Evolutionary conservation across 2,113 vertebrate genomes (phyloP).

Genomic region (Rissa tridactyla): DNA sequence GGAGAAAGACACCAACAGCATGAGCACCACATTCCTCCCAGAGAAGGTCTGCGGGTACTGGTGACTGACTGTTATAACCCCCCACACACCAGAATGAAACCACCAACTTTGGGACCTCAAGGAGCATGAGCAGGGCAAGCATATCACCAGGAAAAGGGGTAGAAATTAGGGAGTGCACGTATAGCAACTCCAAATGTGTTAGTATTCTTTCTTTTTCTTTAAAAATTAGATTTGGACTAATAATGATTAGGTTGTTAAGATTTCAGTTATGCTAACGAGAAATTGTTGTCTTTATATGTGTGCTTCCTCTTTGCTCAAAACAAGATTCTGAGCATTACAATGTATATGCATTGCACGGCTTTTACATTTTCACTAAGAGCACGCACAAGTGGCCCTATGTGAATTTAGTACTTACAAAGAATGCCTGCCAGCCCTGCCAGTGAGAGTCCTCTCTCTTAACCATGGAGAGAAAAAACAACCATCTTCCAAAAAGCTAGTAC

Average conservation of each 20-base stretch:
- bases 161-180: not conserved
- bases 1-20: not conserved
- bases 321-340: not conserved
- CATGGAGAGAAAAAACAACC: not conserved
- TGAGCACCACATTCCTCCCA: not conserved
- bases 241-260: not conserved
- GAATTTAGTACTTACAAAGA: not conserved
- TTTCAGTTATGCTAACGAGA: not conserved
- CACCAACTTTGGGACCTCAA: not conserved
- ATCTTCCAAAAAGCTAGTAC: not conserved
- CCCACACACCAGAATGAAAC: not conserved
- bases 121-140: fast-evolving
- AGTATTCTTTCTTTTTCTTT: not conserved
- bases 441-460: not conserved
- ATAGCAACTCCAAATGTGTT: not conserved
- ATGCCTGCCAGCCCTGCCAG: not conserved
- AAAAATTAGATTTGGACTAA: not conserved
- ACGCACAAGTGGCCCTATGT: not conserved
- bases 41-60: not conserved
- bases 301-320: not conserved
- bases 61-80: fast-evolving
- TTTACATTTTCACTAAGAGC: not conserved
- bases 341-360: fast-evolving
- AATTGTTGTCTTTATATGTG: not conserved
- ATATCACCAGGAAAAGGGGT: not conserved